Base-by-base conservation (phyloP, 2,797 vertebrate genomes). In the Loriculus beryllinus region DNA sequence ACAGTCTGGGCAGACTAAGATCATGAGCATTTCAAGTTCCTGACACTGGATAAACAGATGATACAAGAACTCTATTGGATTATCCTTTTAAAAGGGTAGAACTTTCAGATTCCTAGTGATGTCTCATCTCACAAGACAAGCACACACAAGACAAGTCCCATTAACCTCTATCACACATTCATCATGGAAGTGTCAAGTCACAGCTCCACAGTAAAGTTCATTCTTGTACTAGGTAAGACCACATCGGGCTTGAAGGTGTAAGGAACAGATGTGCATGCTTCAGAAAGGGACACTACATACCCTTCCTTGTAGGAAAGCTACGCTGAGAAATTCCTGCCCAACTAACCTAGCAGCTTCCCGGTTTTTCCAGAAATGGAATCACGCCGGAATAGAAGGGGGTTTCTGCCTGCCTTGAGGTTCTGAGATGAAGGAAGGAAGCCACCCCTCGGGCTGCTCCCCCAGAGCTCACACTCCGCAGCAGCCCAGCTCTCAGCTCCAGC, bases 111-210 rank as follows among this genome's bases (percentile, higher is more conserved):
- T 33, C 42, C 33, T 60, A 74, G 29, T 11, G 54, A 88, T 49
- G 35, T 42, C 83, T 81, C 45, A 67, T 31, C 51, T 63, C 82
- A 23, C 40, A 48, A n/a, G 42, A 13, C 29, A 54, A 69, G 28
- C 8, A 33, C 1, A 8, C 28, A 63, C 22, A 10, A 43, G 19
- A 20, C 7, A 40, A 31, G 76, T 25, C 31, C 31, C 71, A 35
- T 26, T 47, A 64, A 63, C 33, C 48, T 40, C 47, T 80, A 26
- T n/a, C 31, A 81, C 25, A 10, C 37, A 15, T 80, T 59, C 16
- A 28, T 10, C 25, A 11, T 4, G 12, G 19, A 59, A 43, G 12
- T 0, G 0, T 12, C 69, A 51, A 51, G 19, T 4, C 82, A 51
- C 26, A 85, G 8, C 20, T 48, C 22, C 65, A 60, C 22, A 8